phyloP scores from a whole-genome alignment of 2,888 invertebrate species.

The Chaetoderma sp. region DNA sequence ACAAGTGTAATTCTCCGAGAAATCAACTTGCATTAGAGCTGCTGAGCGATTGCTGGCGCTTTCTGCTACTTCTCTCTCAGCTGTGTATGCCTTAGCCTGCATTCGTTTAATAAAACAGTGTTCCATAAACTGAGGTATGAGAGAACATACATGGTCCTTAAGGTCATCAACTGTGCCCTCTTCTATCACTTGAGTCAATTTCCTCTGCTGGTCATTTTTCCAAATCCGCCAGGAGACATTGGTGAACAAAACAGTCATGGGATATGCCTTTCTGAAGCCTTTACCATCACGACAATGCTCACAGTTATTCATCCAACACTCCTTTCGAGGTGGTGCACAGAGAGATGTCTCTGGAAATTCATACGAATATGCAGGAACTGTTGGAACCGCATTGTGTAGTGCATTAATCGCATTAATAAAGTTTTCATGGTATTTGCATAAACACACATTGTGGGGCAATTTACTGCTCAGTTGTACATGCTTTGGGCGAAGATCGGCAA shows the following conservation, averaged over 20 bases:
- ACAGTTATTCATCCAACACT: constrained; percentile 9
- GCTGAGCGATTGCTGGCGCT: neutral
- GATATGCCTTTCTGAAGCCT: neutral
- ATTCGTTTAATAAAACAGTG: constrained; percentile 18
- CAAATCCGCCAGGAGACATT: constrained; percentile 9
- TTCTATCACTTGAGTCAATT: neutral
- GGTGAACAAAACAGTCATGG: neutral
- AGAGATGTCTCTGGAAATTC: constrained; percentile 4
- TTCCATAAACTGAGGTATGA: constrained; percentile 8
- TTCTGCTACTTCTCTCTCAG: constrained; percentile 2
- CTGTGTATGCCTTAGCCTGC: constrained; percentile 11
- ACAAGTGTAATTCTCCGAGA: constrained; percentile 17
- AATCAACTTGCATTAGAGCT: constrained; percentile 22
- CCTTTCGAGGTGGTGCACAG: neutral
- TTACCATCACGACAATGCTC: neutral
- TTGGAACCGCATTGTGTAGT: constrained; percentile 1
- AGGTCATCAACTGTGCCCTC: constrained; percentile 2
- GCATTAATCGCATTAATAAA: constrained; percentile 12
- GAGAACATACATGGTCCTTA: neutral
- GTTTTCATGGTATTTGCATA: constrained; percentile 21
- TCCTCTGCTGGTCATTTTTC: neutral
- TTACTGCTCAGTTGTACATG: constrained; percentile 9
- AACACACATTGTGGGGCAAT: constrained; percentile 16
- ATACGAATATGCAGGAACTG: constrained; percentile 8
- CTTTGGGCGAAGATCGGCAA: constrained; percentile 18